Percentiles rank a stretch among this genome's conserved stretches.
These are phyloP conservation scores for Steinernema hermaphroditum DNA, from an alignment of 2,888 invertebrate species.

Conservation along the genomic window DNA sequence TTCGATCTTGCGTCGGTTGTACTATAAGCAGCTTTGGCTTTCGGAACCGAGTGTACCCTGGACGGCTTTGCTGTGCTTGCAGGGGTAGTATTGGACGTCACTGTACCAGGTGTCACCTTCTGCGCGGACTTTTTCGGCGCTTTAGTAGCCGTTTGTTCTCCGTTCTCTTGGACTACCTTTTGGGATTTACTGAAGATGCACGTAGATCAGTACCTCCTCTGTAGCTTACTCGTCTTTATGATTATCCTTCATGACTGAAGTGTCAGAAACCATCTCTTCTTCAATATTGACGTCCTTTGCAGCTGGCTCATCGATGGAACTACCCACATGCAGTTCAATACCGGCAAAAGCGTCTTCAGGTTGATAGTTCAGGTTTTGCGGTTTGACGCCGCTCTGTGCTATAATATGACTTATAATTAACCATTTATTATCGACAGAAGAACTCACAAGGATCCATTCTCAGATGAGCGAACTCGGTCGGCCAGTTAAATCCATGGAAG, in stretches of 20 bases:
- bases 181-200: neutral
- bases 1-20: neutral
- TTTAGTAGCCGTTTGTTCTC: constrained; percentile 1
- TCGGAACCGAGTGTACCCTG: neutral
- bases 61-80: constrained; percentile 19
- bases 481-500: constrained; percentile 40
- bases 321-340: constrained; percentile 33
- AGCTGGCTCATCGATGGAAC: constrained; percentile 29
- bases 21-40: constrained; percentile 18
- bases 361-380: neutral
- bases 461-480: constrained; percentile 46
- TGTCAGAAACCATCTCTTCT: neutral
- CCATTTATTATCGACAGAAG: too few relatives aligned
- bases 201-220: neutral
- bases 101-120: neutral
- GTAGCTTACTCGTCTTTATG: constrained; percentile 19
- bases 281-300: constrained; percentile 13
- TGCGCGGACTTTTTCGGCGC: neutral
- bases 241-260: constrained; percentile 26
- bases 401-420: constrained; percentile 34
- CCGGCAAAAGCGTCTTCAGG: constrained; percentile 33
- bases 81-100: neutral
- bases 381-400: too few relatives aligned
- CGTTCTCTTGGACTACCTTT: constrained; percentile 1
- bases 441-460: constrained; percentile 41